These are phyloP conservation scores for Ia io DNA, from an alignment of 2,113 vertebrate genomes.

Conservation along the genomic window DNA sequence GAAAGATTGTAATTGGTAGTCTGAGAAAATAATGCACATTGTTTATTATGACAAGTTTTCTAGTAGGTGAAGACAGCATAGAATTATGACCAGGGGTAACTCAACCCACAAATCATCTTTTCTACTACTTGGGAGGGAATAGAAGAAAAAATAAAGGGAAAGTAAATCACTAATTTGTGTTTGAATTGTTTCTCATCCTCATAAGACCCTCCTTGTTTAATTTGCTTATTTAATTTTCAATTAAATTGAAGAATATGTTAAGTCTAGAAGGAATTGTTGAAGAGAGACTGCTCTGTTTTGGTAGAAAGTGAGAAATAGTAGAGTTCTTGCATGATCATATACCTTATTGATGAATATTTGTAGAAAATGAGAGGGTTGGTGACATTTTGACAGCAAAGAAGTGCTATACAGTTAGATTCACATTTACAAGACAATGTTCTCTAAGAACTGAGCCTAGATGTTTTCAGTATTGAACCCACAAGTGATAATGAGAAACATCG, in stretches of 20 bases:
- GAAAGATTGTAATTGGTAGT: conserved; percentile 12
- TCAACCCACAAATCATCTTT: conserved; percentile 35
- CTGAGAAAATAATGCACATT: conserved; percentile 41
- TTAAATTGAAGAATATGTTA: conserved; percentile 77
- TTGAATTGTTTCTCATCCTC: conserved; percentile 38
- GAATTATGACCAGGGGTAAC: conserved; percentile 38
- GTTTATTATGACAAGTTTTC: conserved; percentile 65
- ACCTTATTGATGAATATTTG: conserved; percentile 27
- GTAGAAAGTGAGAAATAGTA: background rate
- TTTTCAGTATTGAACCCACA: conserved; percentile 50
- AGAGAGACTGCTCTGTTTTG: background rate
- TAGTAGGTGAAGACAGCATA: conserved; percentile 16
- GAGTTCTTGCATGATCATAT: background rate
- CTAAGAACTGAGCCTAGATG: conserved; percentile 73
- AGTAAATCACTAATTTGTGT: background rate
- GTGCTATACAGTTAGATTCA: conserved; percentile 30
- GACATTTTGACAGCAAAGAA: conserved; percentile 47
- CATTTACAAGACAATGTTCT: conserved; percentile 75
- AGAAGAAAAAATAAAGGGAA: background rate
- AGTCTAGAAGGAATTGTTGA: conserved; percentile 44
- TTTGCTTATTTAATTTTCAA: conserved; percentile 75
- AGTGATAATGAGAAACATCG: background rate
- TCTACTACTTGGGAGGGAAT: background rate
- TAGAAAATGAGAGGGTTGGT: conserved; percentile 43
- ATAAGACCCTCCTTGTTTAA: background rate